Percentiles rank a stretch among this genome's conserved stretches.
phyloP scores from a whole-genome alignment of 2,888 invertebrate genomes.

The Mactromeris polynyma region DNA sequence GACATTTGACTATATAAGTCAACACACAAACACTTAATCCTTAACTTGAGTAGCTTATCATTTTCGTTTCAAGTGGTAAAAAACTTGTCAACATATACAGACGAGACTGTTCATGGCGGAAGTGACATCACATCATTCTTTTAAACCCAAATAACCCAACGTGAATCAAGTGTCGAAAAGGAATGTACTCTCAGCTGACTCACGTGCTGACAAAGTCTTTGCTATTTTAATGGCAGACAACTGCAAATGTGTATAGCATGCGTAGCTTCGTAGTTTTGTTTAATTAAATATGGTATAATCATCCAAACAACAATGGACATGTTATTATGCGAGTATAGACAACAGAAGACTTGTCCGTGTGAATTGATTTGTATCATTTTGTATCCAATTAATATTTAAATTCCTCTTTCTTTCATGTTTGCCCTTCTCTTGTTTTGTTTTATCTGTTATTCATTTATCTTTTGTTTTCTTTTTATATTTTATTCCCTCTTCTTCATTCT shows the following conservation, averaged over 20 bases:
- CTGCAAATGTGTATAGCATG: not conserved
- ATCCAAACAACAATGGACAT: too few species aligned
- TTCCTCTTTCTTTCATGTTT: too few species aligned
- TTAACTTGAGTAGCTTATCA: conserved; percentile 8
- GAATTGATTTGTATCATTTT: too few species aligned
- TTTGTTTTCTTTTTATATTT: too few species aligned
- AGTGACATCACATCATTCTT: not conserved
- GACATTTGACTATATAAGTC: conserved; percentile 5
- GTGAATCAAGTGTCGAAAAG: conserved; percentile 1
- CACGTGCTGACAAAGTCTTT: not conserved
- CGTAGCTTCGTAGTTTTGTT: too few species aligned
- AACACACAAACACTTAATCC: conserved; percentile 17
- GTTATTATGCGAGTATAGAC: too few species aligned
- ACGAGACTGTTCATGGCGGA: conserved; percentile 5
- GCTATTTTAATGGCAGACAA: not conserved
- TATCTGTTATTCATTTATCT: too few species aligned
- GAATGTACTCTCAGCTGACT: not conserved
- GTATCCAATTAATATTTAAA: too few species aligned
- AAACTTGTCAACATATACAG: not conserved
- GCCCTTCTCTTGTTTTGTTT: too few species aligned
- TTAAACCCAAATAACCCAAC: not conserved
- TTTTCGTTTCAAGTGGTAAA: conserved; percentile 2
- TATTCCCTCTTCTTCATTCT: too few species aligned
- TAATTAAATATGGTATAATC: too few species aligned
- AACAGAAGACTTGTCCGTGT: too few species aligned